Base-by-base conservation (phyloP, 1,140 invertebrate species). In the Bombus pyrosoma region DNA sequence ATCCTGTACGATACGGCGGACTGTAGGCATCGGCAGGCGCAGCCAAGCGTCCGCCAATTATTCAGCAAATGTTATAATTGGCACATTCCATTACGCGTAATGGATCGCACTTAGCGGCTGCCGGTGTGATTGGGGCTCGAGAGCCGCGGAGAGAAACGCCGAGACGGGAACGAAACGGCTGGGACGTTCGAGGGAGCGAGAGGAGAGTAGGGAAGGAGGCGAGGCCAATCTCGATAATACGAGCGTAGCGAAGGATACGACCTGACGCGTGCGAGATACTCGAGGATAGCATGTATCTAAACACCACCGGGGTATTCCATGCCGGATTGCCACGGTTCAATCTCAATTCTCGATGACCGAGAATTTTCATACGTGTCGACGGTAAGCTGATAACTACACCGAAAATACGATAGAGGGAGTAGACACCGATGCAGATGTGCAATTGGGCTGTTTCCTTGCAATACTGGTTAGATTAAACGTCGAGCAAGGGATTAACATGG, bases 21-120 rank as follows among this genome's bases (percentile, higher is more conserved):
- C 69, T 74, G 83, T 75, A 87, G 18, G 83, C 88, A 87, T 87
- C 87, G 87, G 78, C 78, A 88, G 85, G 89, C 83, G 87, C 86
- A 91, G 87, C 85, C 90, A 77, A 92, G 87, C 90, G 89, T 87
- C 86, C 89, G 92, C 92, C 92, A 94, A 95, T 95, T 95, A 95
- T 95, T 94, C 93, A 94, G 92, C 94, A 95, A 95, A 95, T 94
- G 93, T 95, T 94, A 94, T 94, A 94, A 94, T 94, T 94, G 93
- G 93, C 92, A 94, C 94, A 94, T 94, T 95, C 94, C 94, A 94
- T 94, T 95, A 95, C 92, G 92, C 91, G 92, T 94, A 94, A 95
- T 95, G 93, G 94, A 94, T 94, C 94, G 94, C 94, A 94, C 94
- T 93, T 93, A 93, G 92, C 92, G 90, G 93, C 90, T 90, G 83